Conservation (phyloP, 2,888 invertebrate genomes). For the Lithosia quadra region DNA sequence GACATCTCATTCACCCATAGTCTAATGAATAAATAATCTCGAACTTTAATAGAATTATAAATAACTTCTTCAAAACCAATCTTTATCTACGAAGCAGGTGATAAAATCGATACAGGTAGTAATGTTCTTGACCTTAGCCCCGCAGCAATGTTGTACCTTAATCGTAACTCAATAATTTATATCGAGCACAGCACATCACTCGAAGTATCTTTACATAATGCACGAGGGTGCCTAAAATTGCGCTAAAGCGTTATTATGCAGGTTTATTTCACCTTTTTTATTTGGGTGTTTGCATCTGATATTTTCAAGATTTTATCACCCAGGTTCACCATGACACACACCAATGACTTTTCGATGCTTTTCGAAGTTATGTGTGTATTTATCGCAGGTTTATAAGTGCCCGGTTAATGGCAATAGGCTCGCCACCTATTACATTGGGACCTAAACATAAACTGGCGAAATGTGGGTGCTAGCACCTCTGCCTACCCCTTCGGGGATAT, state of each 20-base stretch:
- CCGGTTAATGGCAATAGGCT: no score
- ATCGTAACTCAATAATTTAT: constrained; percentile 54
- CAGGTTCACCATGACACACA: no score
- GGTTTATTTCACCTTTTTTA: not conserved
- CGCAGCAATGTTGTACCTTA: constrained; percentile 38
- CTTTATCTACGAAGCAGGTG: constrained; percentile 16
- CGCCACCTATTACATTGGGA: no score
- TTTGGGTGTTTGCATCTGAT: not conserved
- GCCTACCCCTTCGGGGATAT: no score
- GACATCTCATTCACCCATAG: not conserved
- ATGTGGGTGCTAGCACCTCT: no score
- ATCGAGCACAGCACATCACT: constrained; percentile 52
- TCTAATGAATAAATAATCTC: not conserved
- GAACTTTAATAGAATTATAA: not conserved
- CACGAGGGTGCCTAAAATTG: constrained; percentile 46
- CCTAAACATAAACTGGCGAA: no score
- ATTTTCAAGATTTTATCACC: no score
- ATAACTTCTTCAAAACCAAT: constrained; percentile 16
- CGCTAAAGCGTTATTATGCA: constrained; percentile 24
- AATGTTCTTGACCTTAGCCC: constrained; percentile 48
- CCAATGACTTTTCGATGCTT: no score
- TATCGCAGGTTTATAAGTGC: no score
- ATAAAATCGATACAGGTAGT: constrained; percentile 45
- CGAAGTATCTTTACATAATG: constrained; percentile 45
- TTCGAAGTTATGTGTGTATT: no score